These are phyloP conservation scores for Crypturellus undulatus DNA, from an alignment of 2,113 vertebrate species.

Conservation along the genomic window DNA sequence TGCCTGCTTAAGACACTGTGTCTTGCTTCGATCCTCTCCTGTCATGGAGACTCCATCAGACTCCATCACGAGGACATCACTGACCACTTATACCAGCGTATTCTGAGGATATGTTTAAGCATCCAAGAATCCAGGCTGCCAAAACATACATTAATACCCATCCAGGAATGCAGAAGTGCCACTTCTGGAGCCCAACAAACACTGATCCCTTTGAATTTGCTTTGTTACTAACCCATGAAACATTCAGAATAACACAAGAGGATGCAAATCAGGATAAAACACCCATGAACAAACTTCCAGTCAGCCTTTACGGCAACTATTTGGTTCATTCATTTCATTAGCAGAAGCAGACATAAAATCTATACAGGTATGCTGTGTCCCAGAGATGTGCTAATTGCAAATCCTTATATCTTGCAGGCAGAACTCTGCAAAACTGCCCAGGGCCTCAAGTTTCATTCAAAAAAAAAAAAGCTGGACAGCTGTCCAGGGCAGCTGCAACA, in stretches of 20 bases:
- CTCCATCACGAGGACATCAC: not conserved
- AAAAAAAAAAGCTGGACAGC: too few relatives aligned
- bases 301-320: not conserved
- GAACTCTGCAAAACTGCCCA: not conserved
- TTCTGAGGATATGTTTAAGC: not conserved
- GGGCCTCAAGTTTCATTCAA: not conserved
- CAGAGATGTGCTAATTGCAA: not conserved
- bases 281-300: not conserved
- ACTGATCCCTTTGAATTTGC: not conserved
- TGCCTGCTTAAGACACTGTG: not conserved
- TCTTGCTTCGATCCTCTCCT: not conserved
- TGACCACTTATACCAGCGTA: not conserved
- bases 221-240: not conserved
- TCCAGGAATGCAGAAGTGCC: not conserved
- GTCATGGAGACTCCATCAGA: not conserved
- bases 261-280: not conserved
- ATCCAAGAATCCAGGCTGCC: not conserved
- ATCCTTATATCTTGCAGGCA: not conserved
- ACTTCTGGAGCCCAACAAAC: not conserved
- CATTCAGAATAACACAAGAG: not conserved
- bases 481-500: not conserved
- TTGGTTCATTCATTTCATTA: not conserved
- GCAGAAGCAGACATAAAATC: fast-evolving
- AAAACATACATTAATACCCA: not conserved
- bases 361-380: not conserved